phyloP scores from a whole-genome alignment of 2,113 vertebrate species.

The Echinops telfairi region DNA sequence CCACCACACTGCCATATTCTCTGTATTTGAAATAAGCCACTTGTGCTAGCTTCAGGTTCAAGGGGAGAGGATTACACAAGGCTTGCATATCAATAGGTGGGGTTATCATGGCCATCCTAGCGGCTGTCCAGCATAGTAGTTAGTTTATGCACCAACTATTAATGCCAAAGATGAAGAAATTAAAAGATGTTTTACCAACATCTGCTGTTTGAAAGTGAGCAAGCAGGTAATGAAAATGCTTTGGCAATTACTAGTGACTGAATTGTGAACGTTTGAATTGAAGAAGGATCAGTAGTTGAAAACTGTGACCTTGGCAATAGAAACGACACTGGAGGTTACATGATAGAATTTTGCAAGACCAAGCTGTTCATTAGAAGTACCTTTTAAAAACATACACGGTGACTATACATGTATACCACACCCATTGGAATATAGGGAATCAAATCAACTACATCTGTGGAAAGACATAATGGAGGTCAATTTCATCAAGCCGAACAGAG shows the following conservation, averaged over 20 bases:
- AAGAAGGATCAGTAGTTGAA: not conserved
- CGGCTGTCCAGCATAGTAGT: not conserved
- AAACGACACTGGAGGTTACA: not conserved
- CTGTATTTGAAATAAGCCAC: not conserved
- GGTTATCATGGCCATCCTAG: not conserved
- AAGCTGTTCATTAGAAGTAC: not conserved
- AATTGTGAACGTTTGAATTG: not conserved
- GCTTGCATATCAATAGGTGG: not conserved
- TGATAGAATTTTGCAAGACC: not conserved
- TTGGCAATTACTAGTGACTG: not conserved
- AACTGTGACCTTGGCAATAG: not conserved
- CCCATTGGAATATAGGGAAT: not conserved
- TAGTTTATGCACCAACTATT: not conserved
- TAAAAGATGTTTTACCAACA: not conserved
- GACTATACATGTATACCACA: not conserved
- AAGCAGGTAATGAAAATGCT: not conserved
- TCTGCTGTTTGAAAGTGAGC: not conserved
- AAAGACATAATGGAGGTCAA: too few relatives aligned
- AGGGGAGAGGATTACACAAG: not conserved
- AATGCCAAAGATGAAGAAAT: not conserved
- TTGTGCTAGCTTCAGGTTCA: not conserved
- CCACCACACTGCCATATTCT: not conserved
- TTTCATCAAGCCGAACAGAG: too few relatives aligned
- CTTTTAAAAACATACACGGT: not conserved
- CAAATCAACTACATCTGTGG: not conserved